Evolutionary conservation across 2,797 vertebrate species (phyloP).

Genomic region (Rhinatrema bivittatum): DNA sequence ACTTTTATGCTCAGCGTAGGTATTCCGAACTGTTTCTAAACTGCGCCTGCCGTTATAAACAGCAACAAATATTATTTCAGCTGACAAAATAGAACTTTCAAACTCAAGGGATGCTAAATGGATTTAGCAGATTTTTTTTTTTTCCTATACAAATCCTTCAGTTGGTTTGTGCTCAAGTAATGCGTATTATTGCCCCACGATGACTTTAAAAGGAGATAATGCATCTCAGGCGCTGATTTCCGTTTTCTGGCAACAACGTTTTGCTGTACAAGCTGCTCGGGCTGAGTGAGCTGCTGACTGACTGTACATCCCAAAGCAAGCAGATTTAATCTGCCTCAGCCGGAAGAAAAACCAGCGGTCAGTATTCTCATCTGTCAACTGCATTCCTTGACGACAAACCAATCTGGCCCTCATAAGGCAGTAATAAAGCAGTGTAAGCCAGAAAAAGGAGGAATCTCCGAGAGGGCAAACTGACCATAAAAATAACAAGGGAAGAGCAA

Average conservation of each 20-base stretch:
- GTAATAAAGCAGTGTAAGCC: not conserved
- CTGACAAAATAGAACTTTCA: constrained; percentile 32
- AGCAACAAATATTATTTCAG: constrained; percentile 30
- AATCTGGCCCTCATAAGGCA: not conserved
- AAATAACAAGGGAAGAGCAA: no score
- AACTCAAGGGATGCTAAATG: constrained; percentile 34
- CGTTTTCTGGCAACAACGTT: constrained; percentile 14
- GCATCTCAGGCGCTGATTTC: constrained; percentile 19
- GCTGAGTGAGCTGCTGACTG: constrained; percentile 18
- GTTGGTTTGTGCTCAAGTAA: constrained; percentile 28
- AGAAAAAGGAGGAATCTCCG: not conserved
- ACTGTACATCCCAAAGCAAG: constrained; percentile 16
- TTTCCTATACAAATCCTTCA: constrained; percentile 26
- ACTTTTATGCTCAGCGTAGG: constrained; percentile 7
- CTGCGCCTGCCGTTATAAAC: no score
- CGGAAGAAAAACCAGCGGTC: not conserved
- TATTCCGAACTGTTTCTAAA: constrained; percentile 37
- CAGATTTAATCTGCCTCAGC: constrained; percentile 10
- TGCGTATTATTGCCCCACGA: constrained; percentile 22
- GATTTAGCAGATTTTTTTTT: constrained; percentile 30
- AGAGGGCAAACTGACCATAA: not conserved
- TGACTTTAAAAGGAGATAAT: constrained; percentile 35
- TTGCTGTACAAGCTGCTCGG: constrained; percentile 8
- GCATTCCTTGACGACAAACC: constrained; percentile 18
- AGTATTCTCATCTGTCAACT: constrained; percentile 24